Evolutionary conservation across 2,888 invertebrate genomes (phyloP).

Genomic region (Pseudoips prasinana): DNA sequence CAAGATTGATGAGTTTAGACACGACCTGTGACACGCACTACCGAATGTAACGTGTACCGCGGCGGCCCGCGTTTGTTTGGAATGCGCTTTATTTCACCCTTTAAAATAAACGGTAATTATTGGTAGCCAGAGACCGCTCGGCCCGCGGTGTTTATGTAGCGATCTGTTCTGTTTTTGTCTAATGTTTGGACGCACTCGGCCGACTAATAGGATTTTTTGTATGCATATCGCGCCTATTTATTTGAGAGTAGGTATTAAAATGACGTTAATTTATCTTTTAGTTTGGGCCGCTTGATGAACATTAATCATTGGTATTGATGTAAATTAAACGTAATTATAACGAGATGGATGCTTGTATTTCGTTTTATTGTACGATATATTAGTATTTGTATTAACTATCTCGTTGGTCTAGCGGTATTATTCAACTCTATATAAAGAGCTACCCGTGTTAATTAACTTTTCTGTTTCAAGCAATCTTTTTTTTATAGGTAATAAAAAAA

Average conservation of each 20-base stretch:
- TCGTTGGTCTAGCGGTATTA: too few relatives aligned
- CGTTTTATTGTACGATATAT: not conserved
- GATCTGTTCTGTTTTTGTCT: constrained; percentile 58
- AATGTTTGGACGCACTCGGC: constrained; percentile 59
- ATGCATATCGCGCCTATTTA: constrained; percentile 42
- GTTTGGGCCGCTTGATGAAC: constrained; percentile 43
- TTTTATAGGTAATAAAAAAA: too few relatives aligned
- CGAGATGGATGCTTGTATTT: constrained; percentile 2
- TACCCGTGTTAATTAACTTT: too few relatives aligned
- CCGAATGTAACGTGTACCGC: constrained; percentile 57
- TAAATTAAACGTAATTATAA: constrained; percentile 26
- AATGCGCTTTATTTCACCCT: constrained; percentile 72
- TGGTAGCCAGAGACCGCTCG: constrained; percentile 50
- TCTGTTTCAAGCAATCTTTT: too few relatives aligned
- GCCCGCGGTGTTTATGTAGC: constrained; percentile 48
- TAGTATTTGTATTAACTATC: too few relatives aligned
- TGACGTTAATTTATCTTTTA: constrained; percentile 64
- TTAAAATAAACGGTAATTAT: constrained; percentile 72
- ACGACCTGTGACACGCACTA: constrained; percentile 80
- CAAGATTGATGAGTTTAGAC: constrained; percentile 78
- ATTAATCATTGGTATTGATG: constrained; percentile 52
- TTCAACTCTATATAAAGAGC: too few relatives aligned
- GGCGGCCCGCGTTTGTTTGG: constrained; percentile 48
- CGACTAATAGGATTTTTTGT: constrained; percentile 73
- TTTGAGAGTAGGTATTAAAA: constrained; percentile 61